Evolutionary conservation across 2,888 invertebrate species (phyloP).

Genomic region (Drosophila eohydei): DNA sequence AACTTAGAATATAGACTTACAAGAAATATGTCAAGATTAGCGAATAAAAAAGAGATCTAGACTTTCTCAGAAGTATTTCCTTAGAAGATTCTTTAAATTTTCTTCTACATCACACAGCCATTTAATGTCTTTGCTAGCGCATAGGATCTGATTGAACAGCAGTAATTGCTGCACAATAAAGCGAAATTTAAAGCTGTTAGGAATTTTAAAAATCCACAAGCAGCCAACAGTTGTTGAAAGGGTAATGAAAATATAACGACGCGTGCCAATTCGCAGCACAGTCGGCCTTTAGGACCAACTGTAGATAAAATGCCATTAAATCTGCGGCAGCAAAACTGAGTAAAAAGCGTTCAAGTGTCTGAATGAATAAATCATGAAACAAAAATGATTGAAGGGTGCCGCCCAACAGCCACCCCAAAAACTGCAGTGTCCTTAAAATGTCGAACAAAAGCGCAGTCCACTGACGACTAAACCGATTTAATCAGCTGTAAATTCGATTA

Average conservation of each 20-base stretch:
- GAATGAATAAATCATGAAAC: slow-evolving; percentile 70
- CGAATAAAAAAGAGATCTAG: neutral
- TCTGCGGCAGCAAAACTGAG: slow-evolving; percentile 47
- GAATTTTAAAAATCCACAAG: slow-evolving; percentile 23
- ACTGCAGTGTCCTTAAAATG: slow-evolving; percentile 25
- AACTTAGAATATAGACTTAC: neutral
- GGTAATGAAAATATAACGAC: slow-evolving; percentile 20
- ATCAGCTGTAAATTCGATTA: slow-evolving; percentile 65
- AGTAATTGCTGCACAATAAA: slow-evolving; percentile 21
- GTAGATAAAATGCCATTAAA: slow-evolving; percentile 61
- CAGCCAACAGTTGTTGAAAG: slow-evolving; percentile 19
- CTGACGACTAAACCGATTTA: slow-evolving; percentile 33
- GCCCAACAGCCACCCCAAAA: slow-evolving; percentile 10
- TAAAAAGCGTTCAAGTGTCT: slow-evolving; percentile 55
- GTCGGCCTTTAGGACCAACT: slow-evolving; percentile 22
- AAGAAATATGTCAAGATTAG: neutral
- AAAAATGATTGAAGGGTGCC: slow-evolving; percentile 58
- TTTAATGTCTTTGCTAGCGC: slow-evolving; percentile 3
- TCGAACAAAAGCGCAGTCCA: slow-evolving; percentile 25
- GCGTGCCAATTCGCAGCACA: slow-evolving; percentile 4
- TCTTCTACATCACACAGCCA: slow-evolving; percentile 2
- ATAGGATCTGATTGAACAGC: slow-evolving; percentile 5
- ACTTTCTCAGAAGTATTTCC: neutral
- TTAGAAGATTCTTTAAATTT: neutral
- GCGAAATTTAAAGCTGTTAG: slow-evolving; percentile 34